A percentile compares a stretch with the other conserved stretches of the same genome.
Evolutionary conservation across 2,797 vertebrate genomes (phyloP).

Genomic region (Cichlasoma orientale): DNA sequence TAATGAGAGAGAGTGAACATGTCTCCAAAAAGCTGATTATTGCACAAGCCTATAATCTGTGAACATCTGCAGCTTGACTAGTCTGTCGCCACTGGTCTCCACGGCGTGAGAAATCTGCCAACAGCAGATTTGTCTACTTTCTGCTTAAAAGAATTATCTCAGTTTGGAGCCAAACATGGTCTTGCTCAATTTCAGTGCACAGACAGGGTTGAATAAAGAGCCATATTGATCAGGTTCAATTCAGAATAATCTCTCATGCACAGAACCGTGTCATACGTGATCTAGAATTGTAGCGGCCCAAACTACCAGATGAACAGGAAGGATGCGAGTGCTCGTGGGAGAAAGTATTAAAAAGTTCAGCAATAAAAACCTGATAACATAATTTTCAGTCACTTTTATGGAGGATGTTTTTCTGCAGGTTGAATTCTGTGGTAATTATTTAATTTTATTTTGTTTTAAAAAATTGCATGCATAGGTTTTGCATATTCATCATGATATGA

Average conservation of each 20-base stretch:
- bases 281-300: background rate
- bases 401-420: background rate
- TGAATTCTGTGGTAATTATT: background rate
- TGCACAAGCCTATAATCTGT: constrained; percentile 74
- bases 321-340: background rate
- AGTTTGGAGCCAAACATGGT: constrained; percentile 6
- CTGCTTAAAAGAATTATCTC: constrained; percentile 36
- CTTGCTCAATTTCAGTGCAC: constrained; percentile 9
- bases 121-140: constrained; percentile 55
- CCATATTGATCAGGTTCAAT: constrained; percentile 3
- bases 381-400: background rate
- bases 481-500: background rate
- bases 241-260: background rate
- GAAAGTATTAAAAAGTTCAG: background rate
- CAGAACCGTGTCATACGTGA: background rate
- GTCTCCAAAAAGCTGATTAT: constrained; percentile 72
- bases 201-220: background rate
- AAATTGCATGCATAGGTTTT: background rate
- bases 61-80: constrained; percentile 70
- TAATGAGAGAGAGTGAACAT: constrained; percentile 67
- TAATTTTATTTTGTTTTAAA: background rate
- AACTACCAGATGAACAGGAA: background rate
- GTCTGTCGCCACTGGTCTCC: constrained; percentile 41
- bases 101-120: constrained; percentile 48
- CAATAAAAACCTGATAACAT: background rate